Conservation (phyloP, 1,140 invertebrate genomes). For the Zelostemma sp. region DNA sequence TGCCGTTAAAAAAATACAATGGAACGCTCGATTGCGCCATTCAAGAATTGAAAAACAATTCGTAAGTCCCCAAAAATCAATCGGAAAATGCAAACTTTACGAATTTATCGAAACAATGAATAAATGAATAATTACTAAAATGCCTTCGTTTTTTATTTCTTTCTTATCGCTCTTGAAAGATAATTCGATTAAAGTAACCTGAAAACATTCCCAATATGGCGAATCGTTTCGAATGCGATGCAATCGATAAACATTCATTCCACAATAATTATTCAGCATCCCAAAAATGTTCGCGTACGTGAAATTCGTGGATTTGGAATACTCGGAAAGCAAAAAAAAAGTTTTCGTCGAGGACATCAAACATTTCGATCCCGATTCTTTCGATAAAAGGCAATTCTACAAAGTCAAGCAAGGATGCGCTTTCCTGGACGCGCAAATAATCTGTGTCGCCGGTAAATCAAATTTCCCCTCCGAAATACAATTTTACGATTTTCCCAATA, state of each 20-base stretch:
- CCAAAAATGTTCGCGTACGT: slow-evolving; percentile 14
- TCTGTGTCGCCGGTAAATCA: slow-evolving; percentile 14
- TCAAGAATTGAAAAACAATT: no score
- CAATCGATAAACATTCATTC: not conserved
- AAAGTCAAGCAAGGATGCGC: slow-evolving; percentile 11
- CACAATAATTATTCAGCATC: not conserved
- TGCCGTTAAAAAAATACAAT: no score
- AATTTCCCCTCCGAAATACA: no score
- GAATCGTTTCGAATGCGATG: not conserved
- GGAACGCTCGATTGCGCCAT: no score
- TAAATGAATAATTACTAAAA: no score
- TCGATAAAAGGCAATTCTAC: slow-evolving; percentile 11
- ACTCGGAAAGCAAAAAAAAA: slow-evolving; percentile 4
- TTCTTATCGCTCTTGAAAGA: no score
- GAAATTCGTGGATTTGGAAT: slow-evolving; percentile 7
- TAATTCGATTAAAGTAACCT: not conserved
- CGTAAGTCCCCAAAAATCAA: no score
- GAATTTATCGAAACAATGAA: no score
- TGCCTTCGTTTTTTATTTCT: no score
- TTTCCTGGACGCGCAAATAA: slow-evolving; percentile 8
- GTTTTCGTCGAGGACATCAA: slow-evolving; percentile 8
- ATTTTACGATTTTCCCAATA: no score
- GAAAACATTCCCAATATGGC: not conserved
- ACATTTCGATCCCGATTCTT: slow-evolving; percentile 8
- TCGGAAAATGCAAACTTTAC: no score